Base-by-base conservation (phyloP, 2,888 invertebrate genomes). In the Nipponacmea schrenckii region DNA sequence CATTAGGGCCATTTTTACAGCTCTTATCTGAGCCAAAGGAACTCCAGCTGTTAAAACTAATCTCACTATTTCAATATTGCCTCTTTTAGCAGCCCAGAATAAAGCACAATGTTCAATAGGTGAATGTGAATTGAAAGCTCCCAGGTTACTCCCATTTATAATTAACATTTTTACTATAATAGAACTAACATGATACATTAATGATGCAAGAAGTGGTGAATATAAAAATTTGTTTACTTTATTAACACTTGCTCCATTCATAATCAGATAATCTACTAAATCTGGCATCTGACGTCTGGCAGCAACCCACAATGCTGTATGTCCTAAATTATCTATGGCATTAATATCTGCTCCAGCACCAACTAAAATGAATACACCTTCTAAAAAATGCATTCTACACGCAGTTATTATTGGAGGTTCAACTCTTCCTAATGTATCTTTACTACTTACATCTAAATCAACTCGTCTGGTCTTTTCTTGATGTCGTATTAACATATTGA, bases 361-460 rank as follows among this genome's bases (percentile, higher is more conserved):
- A 7, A 88, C 74, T 24, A 89, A 79, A 20, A 83, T 77, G 24
- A 81, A 75, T 27, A 87, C 87, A n/a, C 86, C 86, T 71, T 83
- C 83, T 66, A 79, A 74, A 73, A 86, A 85, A 75, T 86, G 87
- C 74, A 89, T 82, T 44, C 89, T 84, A 72, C 88, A 88, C 12
- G 89, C 88, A 48, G 87, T 86, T 63, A 88, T 86, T 14, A 89
- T 77, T 1, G 89, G 89, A 14, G 89, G 86, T 72, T 89, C 89
- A 44, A 86, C 76, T 10, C 89, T 77, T 68, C 85, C 85, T 7
- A 85, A 79, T 69, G 83, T 84, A 75, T 89, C 88, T 68, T 84
- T 82, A 72, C 87, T 88, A 67, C 84, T 80, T 74, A 85, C 85
- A 75, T 89, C 85, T 26, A 88, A 77, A 72, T 87, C 84, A 64